Conservation (phyloP, 2,797 vertebrate genomes). For the Ctenosaura bakeri region DNA sequence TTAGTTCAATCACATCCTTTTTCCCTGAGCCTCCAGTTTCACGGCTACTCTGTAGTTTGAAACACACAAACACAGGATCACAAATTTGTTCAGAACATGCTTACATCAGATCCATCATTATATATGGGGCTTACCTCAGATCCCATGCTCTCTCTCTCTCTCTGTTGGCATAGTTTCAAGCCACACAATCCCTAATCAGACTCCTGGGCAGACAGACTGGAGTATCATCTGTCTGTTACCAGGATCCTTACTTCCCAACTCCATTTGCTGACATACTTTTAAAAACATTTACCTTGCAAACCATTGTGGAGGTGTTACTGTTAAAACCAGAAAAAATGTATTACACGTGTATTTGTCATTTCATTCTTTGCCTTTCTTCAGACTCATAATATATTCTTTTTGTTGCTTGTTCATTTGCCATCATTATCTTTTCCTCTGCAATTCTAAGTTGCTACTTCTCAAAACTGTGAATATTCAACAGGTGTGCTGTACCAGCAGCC, state of each 20-base stretch:
- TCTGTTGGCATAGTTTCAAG: too few relatives aligned
- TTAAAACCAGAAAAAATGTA: neutral
- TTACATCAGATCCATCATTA: neutral
- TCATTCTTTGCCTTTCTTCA: neutral
- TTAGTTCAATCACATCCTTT: slow-evolving; percentile 93
- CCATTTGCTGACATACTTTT: neutral
- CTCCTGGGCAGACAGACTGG: too few relatives aligned
- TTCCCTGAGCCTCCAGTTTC: slow-evolving; percentile 80
- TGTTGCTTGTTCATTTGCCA: too few relatives aligned
- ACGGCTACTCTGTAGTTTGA: slow-evolving; percentile 76
- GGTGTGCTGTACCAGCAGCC: neutral
- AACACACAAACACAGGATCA: slow-evolving; percentile 11
- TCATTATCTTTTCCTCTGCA: neutral
- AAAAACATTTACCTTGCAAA: slow-evolving; percentile 1
- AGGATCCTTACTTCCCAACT: neutral
- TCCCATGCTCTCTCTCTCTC: too few relatives aligned
- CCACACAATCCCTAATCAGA: too few relatives aligned
- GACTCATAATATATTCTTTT: neutral
- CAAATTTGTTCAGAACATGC: neutral
- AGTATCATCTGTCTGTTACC: neutral
- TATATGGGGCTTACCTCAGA: neutral
- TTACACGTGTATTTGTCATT: neutral
- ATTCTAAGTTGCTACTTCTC: neutral
- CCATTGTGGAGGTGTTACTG: too few relatives aligned
- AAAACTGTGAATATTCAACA: neutral